Conservation (phyloP, 2,113 vertebrate genomes). For the Limnothrissa miodon region DNA sequence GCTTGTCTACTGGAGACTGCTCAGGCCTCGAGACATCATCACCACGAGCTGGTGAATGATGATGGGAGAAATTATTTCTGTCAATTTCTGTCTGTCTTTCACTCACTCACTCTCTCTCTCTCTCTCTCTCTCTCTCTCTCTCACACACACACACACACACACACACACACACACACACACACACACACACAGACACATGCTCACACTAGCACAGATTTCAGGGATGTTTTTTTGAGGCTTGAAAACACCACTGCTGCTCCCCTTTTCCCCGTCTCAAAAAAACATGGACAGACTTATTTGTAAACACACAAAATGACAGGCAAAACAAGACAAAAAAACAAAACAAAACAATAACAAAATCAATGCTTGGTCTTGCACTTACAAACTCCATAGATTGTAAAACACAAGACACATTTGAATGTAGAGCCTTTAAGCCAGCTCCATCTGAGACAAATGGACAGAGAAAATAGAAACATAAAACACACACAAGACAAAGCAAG, state of each 20-base stretch:
- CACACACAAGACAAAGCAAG: slow-evolving; percentile 35
- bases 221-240: slow-evolving; percentile 44
- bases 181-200: slow-evolving; percentile 10
- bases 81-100: background rate
- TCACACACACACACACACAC: slow-evolving; percentile 18
- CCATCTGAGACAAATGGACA: slow-evolving; percentile 52
- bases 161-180: slow-evolving; percentile 3
- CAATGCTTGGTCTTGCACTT: slow-evolving; percentile 71
- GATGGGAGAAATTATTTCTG: background rate
- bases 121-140: too few relatives aligned
- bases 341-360: too few relatives aligned
- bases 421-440: slow-evolving; percentile 77
- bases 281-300: slow-evolving; percentile 30
- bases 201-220: slow-evolving; percentile 24
- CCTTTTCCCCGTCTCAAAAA: slow-evolving; percentile 1
- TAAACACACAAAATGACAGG: background rate
- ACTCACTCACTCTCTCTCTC: too few relatives aligned
- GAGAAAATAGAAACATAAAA: slow-evolving; percentile 42
- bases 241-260: slow-evolving; percentile 54
- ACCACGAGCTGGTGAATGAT: background rate
- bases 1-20: background rate
- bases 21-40: background rate
- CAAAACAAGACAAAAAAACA: background rate
- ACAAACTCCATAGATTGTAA: slow-evolving; percentile 83
- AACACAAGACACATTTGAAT: slow-evolving; percentile 93